These are phyloP conservation scores for Hirtodrosophila histrioides DNA, from an alignment of 2,888 invertebrate species.

Conservation along the genomic window DNA sequence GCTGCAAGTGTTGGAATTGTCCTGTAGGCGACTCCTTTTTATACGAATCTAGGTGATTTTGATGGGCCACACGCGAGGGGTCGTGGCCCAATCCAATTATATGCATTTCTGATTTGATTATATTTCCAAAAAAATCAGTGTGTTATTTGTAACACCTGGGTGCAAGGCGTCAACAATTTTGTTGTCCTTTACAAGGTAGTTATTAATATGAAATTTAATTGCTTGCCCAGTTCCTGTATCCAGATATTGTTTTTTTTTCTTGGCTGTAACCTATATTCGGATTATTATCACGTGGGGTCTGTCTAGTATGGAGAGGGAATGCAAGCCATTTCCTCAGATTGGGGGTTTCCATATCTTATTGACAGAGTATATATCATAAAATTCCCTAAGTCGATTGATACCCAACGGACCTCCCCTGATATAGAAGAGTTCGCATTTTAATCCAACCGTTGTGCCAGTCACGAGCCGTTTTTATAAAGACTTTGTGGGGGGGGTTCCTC, in stretches of 20 bases:
- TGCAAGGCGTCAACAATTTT: background rate
- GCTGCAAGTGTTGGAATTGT: background rate
- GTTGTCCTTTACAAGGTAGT: constrained; percentile 4
- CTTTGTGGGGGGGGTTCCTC: no score
- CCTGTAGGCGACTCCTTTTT: constrained; percentile 17
- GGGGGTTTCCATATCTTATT: no score
- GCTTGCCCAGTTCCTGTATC: constrained; percentile 1
- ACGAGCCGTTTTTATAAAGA: no score
- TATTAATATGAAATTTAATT: constrained; percentile 32
- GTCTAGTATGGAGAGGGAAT: no score
- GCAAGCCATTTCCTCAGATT: no score
- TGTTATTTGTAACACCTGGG: constrained; percentile 38
- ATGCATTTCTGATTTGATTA: constrained; percentile 40
- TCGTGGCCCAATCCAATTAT: constrained; percentile 32
- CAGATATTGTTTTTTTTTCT: background rate
- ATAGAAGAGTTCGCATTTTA: no score
- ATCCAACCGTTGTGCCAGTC: no score
- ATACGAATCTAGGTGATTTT: background rate
- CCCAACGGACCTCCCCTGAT: no score
- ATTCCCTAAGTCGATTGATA: no score
- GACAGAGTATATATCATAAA: no score
- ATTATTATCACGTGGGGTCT: background rate
- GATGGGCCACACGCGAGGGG: constrained; percentile 39
- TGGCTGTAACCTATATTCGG: constrained; percentile 3
- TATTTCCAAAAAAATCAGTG: constrained; percentile 10